Conservation (phyloP, 2,888 invertebrate species). For the Pristionchus exspectatus region DNA sequence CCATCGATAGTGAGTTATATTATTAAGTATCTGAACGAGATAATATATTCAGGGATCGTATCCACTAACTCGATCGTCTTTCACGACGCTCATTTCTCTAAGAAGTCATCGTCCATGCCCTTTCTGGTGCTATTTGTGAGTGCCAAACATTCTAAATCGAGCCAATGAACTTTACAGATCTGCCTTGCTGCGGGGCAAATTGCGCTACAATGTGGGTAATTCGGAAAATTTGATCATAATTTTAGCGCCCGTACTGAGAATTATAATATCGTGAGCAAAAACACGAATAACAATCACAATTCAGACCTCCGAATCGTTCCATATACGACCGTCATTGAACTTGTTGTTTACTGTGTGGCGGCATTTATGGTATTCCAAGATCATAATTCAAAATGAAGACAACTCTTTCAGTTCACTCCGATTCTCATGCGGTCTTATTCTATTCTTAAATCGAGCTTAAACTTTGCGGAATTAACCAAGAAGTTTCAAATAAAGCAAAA, state of each 20-base stretch:
- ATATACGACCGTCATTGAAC: neutral
- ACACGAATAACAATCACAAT: neutral
- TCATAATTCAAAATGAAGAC: neutral
- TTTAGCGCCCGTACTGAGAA: neutral
- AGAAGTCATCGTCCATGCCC: neutral
- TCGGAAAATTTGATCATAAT: neutral
- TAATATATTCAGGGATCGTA: neutral
- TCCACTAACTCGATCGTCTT: neutral
- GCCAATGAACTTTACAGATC: neutral
- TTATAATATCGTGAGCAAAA: neutral
- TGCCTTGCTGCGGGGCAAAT: neutral
- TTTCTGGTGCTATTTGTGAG: neutral
- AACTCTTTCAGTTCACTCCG: neutral
- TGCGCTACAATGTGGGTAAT: neutral
- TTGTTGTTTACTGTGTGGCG: neutral
- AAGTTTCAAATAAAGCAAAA: constrained; percentile 31
- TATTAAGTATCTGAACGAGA: neutral
- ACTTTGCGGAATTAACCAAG: neutral
- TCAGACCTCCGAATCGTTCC: constrained; percentile 16
- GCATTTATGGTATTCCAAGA: neutral
- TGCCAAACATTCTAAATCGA: neutral
- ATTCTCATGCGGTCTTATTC: neutral
- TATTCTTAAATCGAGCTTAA: neutral
- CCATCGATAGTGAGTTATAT: constrained; percentile 1
- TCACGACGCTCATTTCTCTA: neutral